A percentile compares a stretch with the other conserved stretches of the same genome.
phyloP scores from a whole-genome alignment of 2,113 vertebrate species.

The Hypocryptadius cinnamomeus region DNA sequence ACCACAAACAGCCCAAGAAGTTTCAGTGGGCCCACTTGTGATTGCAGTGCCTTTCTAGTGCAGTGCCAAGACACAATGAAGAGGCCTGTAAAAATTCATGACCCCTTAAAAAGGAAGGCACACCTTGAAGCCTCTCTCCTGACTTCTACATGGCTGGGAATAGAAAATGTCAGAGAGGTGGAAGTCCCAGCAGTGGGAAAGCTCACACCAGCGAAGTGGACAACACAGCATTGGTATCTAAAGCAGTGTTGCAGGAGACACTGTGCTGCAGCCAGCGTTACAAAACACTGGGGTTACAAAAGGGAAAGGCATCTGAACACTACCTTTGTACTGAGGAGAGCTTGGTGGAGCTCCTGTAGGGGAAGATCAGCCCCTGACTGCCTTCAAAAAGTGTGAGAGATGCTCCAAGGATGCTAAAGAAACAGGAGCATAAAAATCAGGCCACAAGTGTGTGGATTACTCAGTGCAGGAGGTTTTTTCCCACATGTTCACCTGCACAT shows the following conservation, averaged over 20 bases:
- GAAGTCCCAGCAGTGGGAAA: background rate
- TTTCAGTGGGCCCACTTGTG: constrained; percentile 25
- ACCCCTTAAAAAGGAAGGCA: constrained; percentile 29
- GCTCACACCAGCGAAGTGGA: background rate
- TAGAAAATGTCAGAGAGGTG: background rate
- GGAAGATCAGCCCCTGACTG: background rate
- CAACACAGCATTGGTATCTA: background rate
- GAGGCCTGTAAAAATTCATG: constrained; percentile 57
- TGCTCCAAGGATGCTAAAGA: background rate
- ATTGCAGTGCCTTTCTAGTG: background rate
- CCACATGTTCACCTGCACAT: background rate
- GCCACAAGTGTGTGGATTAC: background rate
- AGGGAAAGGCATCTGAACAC: background rate
- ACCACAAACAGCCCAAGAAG: background rate
- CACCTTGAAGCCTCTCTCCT: background rate
- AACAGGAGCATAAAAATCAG: background rate
- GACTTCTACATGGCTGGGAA: constrained; percentile 12
- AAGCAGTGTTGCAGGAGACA: background rate
- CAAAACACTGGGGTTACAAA: background rate
- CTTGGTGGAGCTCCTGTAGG: background rate
- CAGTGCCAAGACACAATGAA: constrained; percentile 3
- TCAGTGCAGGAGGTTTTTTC: fast-evolving
- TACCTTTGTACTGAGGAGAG: background rate
- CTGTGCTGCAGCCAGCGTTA: background rate
- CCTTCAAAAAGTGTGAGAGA: background rate